Conservation (phyloP, 2,113 vertebrate genomes). For the Cyanistes caeruleus region DNA sequence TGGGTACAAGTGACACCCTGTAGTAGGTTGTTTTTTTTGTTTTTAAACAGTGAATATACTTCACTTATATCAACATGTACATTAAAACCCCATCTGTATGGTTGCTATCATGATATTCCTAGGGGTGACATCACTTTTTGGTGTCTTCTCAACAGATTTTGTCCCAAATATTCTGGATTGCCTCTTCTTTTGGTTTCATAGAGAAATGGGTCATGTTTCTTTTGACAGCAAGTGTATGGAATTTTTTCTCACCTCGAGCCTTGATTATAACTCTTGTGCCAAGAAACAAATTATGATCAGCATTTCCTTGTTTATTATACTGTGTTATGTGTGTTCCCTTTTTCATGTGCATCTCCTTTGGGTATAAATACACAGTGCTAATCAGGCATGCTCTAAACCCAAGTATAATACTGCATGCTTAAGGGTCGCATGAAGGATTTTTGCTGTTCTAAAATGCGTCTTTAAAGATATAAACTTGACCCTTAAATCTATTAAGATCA, state of each 20-base stretch:
- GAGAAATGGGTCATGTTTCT: background rate
- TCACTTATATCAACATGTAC: accelerated
- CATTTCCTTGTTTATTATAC: background rate
- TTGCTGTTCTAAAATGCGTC: background rate
- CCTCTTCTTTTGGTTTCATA: background rate
- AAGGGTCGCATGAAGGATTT: background rate
- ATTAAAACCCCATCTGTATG: background rate
- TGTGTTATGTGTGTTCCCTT: background rate
- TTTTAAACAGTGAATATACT: background rate
- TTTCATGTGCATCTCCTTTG: background rate
- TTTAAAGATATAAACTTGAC: slow-evolving; percentile 20
- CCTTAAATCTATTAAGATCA: slow-evolving; percentile 41
- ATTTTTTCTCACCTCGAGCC: background rate
- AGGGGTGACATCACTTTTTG: background rate
- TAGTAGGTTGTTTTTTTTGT: background rate
- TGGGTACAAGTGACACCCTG: background rate
- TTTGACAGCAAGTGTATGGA: accelerated
- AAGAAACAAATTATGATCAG: background rate
- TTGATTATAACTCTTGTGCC: background rate
- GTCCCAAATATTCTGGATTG: background rate
- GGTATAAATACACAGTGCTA: background rate
- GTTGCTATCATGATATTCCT: background rate
- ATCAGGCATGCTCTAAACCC: background rate
- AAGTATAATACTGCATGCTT: accelerated
- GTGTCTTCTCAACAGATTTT: background rate